These are phyloP conservation scores for Spodoptera picta DNA, from an alignment of 2,888 invertebrate species.

Conservation along the genomic window DNA sequence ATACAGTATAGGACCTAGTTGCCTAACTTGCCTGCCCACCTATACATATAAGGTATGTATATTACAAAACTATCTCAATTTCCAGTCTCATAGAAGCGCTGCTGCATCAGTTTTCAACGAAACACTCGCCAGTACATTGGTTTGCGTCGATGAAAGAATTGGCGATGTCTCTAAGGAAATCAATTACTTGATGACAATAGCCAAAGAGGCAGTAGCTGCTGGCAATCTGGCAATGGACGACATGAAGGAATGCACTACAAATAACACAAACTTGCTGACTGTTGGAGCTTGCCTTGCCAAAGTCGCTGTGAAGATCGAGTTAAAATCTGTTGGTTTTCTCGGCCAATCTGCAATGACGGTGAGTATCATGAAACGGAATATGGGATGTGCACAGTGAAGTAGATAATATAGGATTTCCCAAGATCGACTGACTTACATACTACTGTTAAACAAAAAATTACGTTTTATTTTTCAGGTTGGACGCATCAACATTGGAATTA, in stretches of 20 bases:
- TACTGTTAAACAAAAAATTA: too few species aligned
- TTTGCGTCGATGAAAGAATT: conserved; percentile 73
- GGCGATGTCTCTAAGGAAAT: conserved; percentile 66
- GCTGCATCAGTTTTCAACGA: conserved; percentile 69
- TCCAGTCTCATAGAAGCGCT: conserved; percentile 68
- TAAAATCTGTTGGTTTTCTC: conserved; percentile 66
- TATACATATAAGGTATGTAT: too few species aligned
- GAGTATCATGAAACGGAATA: conserved; percentile 38
- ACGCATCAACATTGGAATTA: conserved; percentile 74
- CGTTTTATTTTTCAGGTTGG: conserved; percentile 66
- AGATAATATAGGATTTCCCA: too few species aligned
- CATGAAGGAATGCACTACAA: conserved; percentile 72
- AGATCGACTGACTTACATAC: too few species aligned
- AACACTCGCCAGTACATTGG: conserved; percentile 63
- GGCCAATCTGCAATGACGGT: conserved; percentile 74
- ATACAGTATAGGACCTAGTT: too few species aligned
- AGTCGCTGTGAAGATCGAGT: conserved; percentile 72
- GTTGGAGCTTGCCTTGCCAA: conserved; percentile 73
- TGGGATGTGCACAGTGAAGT: too few species aligned
- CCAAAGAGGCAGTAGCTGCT: conserved; percentile 64
- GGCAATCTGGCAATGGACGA: conserved; percentile 66
- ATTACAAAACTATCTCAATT: conserved; percentile 5
- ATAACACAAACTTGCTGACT: conserved; percentile 62
- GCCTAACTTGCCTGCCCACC: not conserved
- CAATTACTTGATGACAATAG: conserved; percentile 57